Percentiles rank a stretch among this genome's conserved stretches.
Evolutionary conservation across 2,797 vertebrate species (phyloP).

Genomic region (Poeciliopsis gracilis): DNA sequence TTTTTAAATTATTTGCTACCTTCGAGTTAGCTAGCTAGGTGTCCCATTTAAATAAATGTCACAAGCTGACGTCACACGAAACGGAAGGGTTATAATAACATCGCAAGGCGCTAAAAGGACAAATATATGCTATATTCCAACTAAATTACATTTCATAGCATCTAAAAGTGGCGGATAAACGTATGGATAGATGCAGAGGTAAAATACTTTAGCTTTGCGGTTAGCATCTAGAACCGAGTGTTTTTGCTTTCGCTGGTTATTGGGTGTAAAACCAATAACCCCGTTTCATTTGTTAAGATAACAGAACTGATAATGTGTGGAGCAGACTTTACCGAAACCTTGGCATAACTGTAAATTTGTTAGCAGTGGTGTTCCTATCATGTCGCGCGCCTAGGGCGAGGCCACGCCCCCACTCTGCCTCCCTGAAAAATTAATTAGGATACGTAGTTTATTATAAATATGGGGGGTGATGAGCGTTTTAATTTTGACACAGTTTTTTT

Average conservation of each 20-base stretch:
- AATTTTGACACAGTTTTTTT: no score
- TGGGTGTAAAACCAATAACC: neutral
- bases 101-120: neutral
- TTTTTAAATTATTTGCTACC: neutral
- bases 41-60: neutral
- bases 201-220: neutral
- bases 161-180: neutral
- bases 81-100: neutral
- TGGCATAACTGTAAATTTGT: neutral
- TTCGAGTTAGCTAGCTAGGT: conserved; percentile 2
- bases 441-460: neutral
- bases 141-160: neutral
- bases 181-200: neutral
- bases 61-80: neutral
- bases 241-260: neutral
- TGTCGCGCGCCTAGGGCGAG: neutral
- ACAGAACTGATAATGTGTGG: neutral
- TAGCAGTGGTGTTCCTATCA: neutral
- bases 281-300: neutral
- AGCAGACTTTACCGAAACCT: neutral
- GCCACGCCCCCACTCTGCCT: neutral
- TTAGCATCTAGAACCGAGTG: neutral
- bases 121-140: neutral
- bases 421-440: neutral
- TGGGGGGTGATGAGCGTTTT: no score